phyloP scores from a whole-genome alignment of 2,797 vertebrate species.

The Labeo calbasu region DNA sequence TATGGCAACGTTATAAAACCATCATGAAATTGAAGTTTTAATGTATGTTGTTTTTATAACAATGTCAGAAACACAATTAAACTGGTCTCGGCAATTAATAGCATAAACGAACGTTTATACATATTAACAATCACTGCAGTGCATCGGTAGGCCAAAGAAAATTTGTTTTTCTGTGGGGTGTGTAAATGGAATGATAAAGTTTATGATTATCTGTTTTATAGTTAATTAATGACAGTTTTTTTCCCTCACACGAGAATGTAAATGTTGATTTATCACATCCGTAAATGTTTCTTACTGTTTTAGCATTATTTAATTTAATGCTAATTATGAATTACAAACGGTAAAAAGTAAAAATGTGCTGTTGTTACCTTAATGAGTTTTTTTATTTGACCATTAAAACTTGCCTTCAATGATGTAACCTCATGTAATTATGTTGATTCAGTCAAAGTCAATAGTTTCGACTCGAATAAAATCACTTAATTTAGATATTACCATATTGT shows the following conservation, averaged over 20 bases:
- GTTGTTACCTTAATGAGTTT: not conserved
- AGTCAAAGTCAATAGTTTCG: not conserved
- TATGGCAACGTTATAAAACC: not conserved
- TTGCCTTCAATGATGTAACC: not conserved
- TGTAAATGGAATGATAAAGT: not conserved
- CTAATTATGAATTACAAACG: not conserved
- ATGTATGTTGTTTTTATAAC: not conserved
- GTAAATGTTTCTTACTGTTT: not conserved
- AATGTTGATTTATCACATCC: not conserved
- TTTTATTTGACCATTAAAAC: not conserved
- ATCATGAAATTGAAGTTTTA: not conserved
- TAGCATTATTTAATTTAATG: not conserved
- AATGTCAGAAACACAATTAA: not conserved
- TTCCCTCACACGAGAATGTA: not conserved
- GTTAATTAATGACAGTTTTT: not conserved
- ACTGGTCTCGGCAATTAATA: not conserved
- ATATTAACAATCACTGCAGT: not conserved
- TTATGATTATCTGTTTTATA: not conserved
- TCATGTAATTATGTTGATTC: not conserved
- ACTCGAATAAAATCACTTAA: not conserved
- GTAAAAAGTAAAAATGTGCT: not conserved
- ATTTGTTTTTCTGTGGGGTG: not conserved
- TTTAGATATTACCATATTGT: not conserved
- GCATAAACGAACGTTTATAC: not conserved
- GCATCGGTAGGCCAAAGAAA: not conserved